Evolutionary conservation across 2,888 invertebrate genomes (phyloP).

Genomic region (Tipula lateralis): DNA sequence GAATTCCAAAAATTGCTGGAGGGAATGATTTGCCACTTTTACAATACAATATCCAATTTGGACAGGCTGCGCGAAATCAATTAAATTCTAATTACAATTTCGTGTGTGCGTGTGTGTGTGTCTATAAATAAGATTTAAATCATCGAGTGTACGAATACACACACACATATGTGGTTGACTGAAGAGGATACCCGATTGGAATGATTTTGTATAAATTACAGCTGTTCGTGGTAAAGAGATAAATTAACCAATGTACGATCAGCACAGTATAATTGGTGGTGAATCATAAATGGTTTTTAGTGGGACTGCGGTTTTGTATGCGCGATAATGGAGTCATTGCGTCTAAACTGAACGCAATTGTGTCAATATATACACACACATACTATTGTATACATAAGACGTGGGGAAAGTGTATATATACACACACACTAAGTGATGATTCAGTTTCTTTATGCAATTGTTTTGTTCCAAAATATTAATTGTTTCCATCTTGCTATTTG

Average conservation of each 20-base stretch:
- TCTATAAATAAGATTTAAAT: background rate
- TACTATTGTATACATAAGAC: background rate
- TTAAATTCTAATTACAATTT: background rate
- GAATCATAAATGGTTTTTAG: background rate
- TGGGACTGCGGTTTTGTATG: background rate
- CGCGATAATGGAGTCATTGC: background rate
- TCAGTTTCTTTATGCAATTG: background rate
- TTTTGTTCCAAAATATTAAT: background rate
- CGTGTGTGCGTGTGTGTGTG: background rate
- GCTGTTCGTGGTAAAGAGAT: background rate
- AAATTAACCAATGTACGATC: background rate
- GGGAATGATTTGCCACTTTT: constrained; percentile 1
- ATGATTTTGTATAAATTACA: background rate
- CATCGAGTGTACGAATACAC: background rate
- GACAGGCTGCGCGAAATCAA: background rate
- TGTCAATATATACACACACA: background rate
- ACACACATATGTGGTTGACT: background rate
- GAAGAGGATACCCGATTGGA: background rate
- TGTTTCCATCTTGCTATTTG: background rate
- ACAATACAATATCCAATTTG: background rate
- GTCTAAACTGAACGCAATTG: constrained; percentile 19
- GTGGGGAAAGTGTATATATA: background rate
- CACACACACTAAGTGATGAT: background rate
- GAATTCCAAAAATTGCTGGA: background rate
- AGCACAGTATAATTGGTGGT: background rate